These are phyloP conservation scores for Drosophila neotestacea DNA, from an alignment of 2,888 invertebrate species.

Conservation along the genomic window DNA sequence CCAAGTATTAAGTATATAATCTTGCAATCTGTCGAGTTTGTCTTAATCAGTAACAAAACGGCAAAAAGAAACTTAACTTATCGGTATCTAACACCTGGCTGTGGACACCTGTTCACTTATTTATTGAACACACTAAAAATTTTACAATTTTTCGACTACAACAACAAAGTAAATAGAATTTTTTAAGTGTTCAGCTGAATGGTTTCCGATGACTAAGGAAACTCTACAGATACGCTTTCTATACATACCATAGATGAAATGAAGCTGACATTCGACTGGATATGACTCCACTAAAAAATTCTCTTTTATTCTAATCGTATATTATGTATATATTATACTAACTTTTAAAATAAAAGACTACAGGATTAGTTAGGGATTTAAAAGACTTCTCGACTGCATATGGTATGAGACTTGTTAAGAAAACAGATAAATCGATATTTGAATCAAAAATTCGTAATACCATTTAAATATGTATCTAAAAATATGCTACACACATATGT, in stretches of 20 bases:
- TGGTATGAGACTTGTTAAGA: neutral
- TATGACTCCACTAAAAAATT: neutral
- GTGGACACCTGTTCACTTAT: constrained; percentile 63
- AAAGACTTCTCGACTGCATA: too few species aligned
- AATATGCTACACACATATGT: neutral
- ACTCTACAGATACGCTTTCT: neutral
- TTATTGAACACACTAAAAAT: constrained; percentile 57
- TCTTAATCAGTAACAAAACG: constrained; percentile 34
- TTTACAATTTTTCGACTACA: constrained; percentile 32
- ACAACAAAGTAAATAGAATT: constrained; percentile 1
- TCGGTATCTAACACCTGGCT: constrained; percentile 65
- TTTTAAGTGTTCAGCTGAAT: neutral
- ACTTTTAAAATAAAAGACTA: neutral
- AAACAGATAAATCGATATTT: constrained; percentile 38
- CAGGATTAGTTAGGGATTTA: neutral
- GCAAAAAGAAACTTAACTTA: constrained; percentile 37
- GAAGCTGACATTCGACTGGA: neutral
- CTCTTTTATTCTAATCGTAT: neutral
- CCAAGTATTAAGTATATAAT: constrained; percentile 13
- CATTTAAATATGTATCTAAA: constrained; percentile 18
- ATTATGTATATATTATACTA: neutral
- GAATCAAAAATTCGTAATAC: constrained; percentile 10
- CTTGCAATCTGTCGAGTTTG: constrained; percentile 4
- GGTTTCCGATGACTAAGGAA: constrained; percentile 5
- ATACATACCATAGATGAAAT: neutral